Conservation (phyloP, 2,113 vertebrate species). For the Nycticorax nycticorax region DNA sequence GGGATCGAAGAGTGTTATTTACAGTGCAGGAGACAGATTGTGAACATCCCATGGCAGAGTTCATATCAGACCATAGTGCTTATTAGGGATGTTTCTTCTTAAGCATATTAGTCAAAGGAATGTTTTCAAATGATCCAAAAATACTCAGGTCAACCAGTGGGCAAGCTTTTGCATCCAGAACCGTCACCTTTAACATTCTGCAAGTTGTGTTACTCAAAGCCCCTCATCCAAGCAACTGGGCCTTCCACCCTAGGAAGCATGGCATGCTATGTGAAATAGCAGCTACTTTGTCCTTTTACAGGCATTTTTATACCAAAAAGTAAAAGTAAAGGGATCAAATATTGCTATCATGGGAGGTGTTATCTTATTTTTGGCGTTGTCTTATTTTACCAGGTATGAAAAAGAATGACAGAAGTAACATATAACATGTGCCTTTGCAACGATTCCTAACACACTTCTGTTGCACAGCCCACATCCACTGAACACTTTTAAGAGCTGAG, state of each 20-base stretch:
- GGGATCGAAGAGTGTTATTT: background rate
- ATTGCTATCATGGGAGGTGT: background rate
- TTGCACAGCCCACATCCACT: background rate
- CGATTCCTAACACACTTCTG: rapidly evolving
- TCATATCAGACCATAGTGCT: background rate
- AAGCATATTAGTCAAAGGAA: background rate
- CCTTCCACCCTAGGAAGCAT: background rate
- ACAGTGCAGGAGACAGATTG: background rate
- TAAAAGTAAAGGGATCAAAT: background rate
- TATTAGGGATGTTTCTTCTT: background rate
- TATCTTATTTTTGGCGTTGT: background rate
- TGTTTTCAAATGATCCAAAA: background rate
- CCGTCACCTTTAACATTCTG: background rate
- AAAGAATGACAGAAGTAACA: background rate
- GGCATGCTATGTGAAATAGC: background rate
- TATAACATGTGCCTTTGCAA: background rate
- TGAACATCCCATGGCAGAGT: background rate
- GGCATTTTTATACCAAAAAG: background rate
- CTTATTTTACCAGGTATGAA: background rate
- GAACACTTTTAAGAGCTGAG: background rate
- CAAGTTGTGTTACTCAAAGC: background rate
- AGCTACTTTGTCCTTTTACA: background rate
- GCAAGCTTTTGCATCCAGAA: background rate
- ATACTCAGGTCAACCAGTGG: background rate
- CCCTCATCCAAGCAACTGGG: rapidly evolving